Evolutionary conservation across 2,797 vertebrate species (phyloP), one percentile per base, ranked within the genome.

Genomic region (Protosalanx chinensis): DNA sequence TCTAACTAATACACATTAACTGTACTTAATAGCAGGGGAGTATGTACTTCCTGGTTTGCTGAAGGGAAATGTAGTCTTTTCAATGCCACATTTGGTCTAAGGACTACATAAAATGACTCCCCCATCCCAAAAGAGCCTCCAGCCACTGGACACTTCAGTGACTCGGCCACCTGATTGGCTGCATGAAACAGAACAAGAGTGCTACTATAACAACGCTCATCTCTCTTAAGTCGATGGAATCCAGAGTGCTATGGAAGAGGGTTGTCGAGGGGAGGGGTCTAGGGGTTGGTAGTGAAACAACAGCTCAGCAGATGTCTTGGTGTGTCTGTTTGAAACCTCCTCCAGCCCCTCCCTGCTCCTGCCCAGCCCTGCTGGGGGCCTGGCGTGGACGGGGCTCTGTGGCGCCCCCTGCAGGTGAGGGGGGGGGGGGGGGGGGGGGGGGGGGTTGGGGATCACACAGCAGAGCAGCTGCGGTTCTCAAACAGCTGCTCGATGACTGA

Each of bases 401-500:
- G 20, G 37, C 13, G 27, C 29, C 62, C 63, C 29, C 76, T 70
- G 64, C 16, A 46, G 35, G 71, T 12, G 30, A n/a, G 4, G 51
- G 51, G 15, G 46, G 5, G 51, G 10, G 12, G 1, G 37, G 37
- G 8, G 37, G 6, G 7, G 6, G 6, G 37, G 37, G 37, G 10
- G 1, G 37, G 37, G 7, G 23, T 27, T 27, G 23, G 23, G 7
- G 59, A 23, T 92, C 86, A 93, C 76, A 90, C 81, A 0, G 79
- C 70, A 0, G 85, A 29, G 75, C 75, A 37, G 87, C 95, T 95
- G 72, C 97, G 91, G 89, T 91, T 92, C 73, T 84, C 88, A 90
- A 98, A 98, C 67, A 99, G 95, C 23, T 96, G 93, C 60, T 91
- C 93, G 61, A 98, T 91, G 67, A 99, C 92, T 0, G 93, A 88